phyloP scores from a whole-genome alignment of 2,113 vertebrate species.

The Calyptomena viridis region DNA sequence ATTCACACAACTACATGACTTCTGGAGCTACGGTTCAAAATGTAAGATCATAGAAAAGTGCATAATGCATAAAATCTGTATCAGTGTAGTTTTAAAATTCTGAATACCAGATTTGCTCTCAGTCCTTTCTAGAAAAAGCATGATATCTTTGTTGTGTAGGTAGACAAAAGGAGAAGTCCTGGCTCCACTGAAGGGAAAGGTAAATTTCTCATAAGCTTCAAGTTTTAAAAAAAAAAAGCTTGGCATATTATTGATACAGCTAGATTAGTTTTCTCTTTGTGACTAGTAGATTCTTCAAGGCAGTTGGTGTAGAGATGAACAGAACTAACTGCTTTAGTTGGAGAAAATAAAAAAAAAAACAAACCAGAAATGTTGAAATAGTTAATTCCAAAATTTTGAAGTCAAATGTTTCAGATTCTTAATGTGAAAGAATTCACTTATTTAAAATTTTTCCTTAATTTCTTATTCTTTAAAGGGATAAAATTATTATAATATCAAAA shows the following conservation, averaged over 20 bases:
- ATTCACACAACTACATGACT: neutral
- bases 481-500: neutral
- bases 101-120: neutral
- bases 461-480: neutral
- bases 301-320: neutral
- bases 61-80: neutral
- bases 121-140: neutral
- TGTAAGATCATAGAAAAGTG: neutral
- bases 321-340: neutral
- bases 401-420: neutral
- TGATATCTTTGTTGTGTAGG: neutral
- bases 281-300: neutral
- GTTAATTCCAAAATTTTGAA: neutral
- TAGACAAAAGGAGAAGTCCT: neutral
- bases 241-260: neutral
- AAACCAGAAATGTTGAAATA: neutral
- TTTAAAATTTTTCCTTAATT: neutral
- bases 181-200: neutral
- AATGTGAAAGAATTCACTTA: neutral
- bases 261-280: neutral
- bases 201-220: neutral
- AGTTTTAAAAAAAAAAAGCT: neutral
- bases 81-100: neutral
- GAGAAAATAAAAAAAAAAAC: neutral
- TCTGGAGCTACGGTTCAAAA: neutral